Evolutionary conservation across 2,113 vertebrate species (phyloP).

Genomic region (Cyrtonyx montezumae): DNA sequence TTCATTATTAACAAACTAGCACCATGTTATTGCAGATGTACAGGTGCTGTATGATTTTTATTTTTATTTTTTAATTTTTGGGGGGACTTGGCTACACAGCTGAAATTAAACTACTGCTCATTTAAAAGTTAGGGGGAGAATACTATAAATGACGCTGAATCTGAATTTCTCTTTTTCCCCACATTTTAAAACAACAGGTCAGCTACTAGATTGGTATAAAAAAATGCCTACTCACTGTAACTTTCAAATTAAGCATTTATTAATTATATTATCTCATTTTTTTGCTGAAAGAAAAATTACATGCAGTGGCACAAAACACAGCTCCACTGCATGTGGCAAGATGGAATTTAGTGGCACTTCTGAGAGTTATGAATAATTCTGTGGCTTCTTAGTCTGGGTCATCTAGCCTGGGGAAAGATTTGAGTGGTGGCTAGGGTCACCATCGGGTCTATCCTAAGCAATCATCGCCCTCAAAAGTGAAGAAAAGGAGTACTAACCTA

Average conservation of each 20-base stretch:
- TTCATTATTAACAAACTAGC: slow-evolving; percentile 21
- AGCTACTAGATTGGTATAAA: not conserved
- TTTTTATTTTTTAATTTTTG: not conserved
- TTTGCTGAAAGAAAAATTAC: not conserved
- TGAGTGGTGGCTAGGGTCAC: not conserved
- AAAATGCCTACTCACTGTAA: not conserved
- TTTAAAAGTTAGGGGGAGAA: not conserved
- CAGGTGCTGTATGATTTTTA: not conserved
- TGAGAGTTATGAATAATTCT: not conserved
- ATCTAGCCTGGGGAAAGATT: not conserved
- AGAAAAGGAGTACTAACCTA: not conserved
- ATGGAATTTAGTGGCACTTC: not conserved
- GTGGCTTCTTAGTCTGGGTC: not conserved
- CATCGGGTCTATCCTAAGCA: accelerated
- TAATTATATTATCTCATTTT: not conserved
- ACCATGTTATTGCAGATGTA: not conserved
- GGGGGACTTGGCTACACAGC: not conserved
- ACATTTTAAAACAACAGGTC: not conserved
- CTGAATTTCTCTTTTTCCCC: not conserved
- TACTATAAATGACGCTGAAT: not conserved
- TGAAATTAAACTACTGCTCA: not conserved
- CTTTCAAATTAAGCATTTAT: not conserved
- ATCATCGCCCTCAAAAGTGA: not conserved
- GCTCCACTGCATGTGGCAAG: not conserved
- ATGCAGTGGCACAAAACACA: not conserved